Evolutionary conservation across 1,140 invertebrate species (phyloP), one percentile per base, ranked within the genome.

Genomic region (Drosophila neocordata): DNA sequence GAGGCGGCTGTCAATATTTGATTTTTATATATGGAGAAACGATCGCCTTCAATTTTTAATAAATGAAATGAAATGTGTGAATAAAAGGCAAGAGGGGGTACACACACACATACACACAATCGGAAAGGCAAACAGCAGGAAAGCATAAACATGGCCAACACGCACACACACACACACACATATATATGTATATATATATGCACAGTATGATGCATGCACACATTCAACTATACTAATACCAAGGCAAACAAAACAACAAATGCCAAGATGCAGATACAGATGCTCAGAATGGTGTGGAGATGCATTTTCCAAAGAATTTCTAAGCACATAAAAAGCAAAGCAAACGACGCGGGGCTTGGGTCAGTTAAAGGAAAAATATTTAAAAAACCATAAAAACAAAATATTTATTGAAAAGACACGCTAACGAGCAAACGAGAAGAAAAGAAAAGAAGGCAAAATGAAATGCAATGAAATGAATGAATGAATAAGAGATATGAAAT

Each of bases 351-450:
- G 15, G 41, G 15, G 15, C 41, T 48, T 20, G 70, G 56, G 77
- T 73, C 65, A 65, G 78, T 87, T 48, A 48, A 48, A 69, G 78
- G 67, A 80, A 67, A 87, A 85, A 85, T 85, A 85, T 85, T 85
- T 85, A 85, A 85, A 85, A 85, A 84, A 87, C 78, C 81, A 85
- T 85, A 88, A 88, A 85, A 87, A 87, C 82, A 87, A 87, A 88
- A 87, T 87, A 87, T 85, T 87, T 85, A 85, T 88, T 88, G 79
- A 87, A 81, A 75, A 76, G 73, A 75, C 64, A 76, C 73, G 73
- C 72, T 76, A 76, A 76, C 73, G 73, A 76, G 73, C 73, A 35
- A 62, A 34, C 56, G 38, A 51, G 70, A 64, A 63, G 51, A 65
- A 69, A 20, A 53, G 71, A 41, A 74, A 74, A 62, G 71, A 58